Base-by-base conservation (phyloP, 2,797 vertebrate species). In the Heliangelus exortis region DNA sequence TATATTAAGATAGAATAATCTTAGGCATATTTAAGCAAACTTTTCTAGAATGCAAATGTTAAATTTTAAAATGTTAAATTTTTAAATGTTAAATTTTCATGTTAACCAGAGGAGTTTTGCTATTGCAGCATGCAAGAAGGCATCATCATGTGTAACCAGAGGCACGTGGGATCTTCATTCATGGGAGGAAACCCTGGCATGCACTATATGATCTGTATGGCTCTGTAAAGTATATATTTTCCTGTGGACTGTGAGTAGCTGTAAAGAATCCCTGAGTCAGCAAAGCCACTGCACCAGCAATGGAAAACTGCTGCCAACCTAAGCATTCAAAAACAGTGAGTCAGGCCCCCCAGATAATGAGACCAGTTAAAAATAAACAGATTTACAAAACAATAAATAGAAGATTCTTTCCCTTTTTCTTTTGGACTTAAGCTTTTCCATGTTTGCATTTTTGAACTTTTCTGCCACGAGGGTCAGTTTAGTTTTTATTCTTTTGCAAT, bases 191-290 rank as follows among this genome's bases (percentile, higher is more conserved):
- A 93, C 67, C 63, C 33, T 41, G 90, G 82, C 18, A 9, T 81
- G 63, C 58, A 50, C 51, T 61, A 5, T 23, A 73, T 25, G 55
- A 73, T 74, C 68, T 92, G 80, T 83, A 91, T 13, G 53, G 59
- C 47, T 76, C 82, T 93, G 50, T 83, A 57, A 84, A 91, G 57
- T 29, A 78, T 15, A 4, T 74, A 47, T 88, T 94, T 97, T 94
- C 86, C 91, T 76, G 63, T 23, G 77, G 74, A 67, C 28, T 58
- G 54, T 65, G 81, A 50, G 33, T 23, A 72, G 79, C 87, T 95
- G 71, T 84, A 87, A 69, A 88, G 94, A 88, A 21, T 81, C 43
- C 75, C 68, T 68, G 83, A 95, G 77, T 94, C 95, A 97, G 95
- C 95, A 94, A 76, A 94, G 67, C 21, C 66, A 57, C 55, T 72